A percentile compares a stretch with the other conserved stretches of the same genome.
These are phyloP conservation scores for Andrena bucephala DNA, from an alignment of 2,888 invertebrate genomes.

Conservation along the genomic window DNA sequence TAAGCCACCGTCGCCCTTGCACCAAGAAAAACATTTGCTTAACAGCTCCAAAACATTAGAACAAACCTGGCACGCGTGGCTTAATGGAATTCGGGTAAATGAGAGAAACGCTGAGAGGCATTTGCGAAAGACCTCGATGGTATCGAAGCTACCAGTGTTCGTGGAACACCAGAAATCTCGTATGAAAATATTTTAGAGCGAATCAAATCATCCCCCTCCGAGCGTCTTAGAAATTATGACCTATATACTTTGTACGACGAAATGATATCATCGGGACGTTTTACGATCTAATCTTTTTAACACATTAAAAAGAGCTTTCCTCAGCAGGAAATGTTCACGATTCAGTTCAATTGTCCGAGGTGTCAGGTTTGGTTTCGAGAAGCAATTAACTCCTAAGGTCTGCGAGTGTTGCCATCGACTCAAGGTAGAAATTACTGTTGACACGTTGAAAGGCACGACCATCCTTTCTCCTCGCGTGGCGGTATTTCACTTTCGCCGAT, in stretches of 20 bases:
- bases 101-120: background rate
- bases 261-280: too few relatives aligned
- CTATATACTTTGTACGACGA: too few relatives aligned
- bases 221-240: too few relatives aligned
- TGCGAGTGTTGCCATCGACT: slow-evolving; percentile 27
- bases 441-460: background rate
- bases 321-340: too few relatives aligned
- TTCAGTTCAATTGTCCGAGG: background rate
- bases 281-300: too few relatives aligned
- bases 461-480: slow-evolving; percentile 18
- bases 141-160: background rate
- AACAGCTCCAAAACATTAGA: background rate
- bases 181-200: too few relatives aligned
- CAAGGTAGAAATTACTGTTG: slow-evolving; percentile 41
- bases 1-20: background rate
- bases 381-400: slow-evolving; percentile 1
- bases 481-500: slow-evolving; percentile 38
- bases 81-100: slow-evolving; percentile 29
- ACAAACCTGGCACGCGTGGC: background rate
- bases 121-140: background rate
- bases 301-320: too few relatives aligned
- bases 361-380: background rate
- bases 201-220: too few relatives aligned
- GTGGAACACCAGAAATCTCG: background rate
- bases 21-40: slow-evolving; percentile 34